Evolutionary conservation across 2,888 invertebrate species (phyloP), one percentile per base, ranked within the genome.

Genomic region (Nasonovia ribisnigri): DNA sequence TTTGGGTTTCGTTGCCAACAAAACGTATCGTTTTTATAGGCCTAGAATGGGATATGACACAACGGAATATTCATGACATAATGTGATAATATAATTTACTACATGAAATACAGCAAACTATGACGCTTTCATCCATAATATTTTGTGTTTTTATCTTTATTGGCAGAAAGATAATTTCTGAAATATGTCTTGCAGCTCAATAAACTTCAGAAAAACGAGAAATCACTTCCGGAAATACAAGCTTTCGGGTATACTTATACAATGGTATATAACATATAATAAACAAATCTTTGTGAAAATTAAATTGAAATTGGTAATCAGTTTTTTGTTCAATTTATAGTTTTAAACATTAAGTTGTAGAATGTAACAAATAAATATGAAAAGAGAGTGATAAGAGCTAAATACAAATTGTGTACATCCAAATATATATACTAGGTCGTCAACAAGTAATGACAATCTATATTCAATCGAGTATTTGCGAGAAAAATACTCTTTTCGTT

Each of bases 1-100:
- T 86, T 86, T 43, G 36, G n/a, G 46, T 42, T 42, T 89, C 29
- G 90, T 77, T 46, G 91, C 26, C 60, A 43, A 91, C 48, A 77
- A 91, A 84, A 36, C 29, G 24, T 48, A 91, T 26, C 36, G 16
- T 48, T 51, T n/a, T 91, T 77, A 77, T 84, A 36, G 84, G n/a
- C 6, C 8, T 54, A 24, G 54, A 20, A 11, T 8, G 43, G 26
- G 26, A 57, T 43, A 43, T 43, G 43, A 43, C 84, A 43, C 10
- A 26, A 90, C 3, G 13, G 36, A 77, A 48, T 48, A 46, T 67
- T 42, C 36, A 42, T 36, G 26, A 11, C 20, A 16, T 67, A 42
- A n/a, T n/a, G 29, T 11, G 16, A 91, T n/a, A 46, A 29, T 88
- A 54, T 43, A 26, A 84, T 84, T 84, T 43, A 51, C n/a, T 36